A percentile compares a stretch with the other conserved stretches of the same genome.
phyloP scores from a whole-genome alignment of 2,888 invertebrate species.

The Leptopilina myrica region DNA sequence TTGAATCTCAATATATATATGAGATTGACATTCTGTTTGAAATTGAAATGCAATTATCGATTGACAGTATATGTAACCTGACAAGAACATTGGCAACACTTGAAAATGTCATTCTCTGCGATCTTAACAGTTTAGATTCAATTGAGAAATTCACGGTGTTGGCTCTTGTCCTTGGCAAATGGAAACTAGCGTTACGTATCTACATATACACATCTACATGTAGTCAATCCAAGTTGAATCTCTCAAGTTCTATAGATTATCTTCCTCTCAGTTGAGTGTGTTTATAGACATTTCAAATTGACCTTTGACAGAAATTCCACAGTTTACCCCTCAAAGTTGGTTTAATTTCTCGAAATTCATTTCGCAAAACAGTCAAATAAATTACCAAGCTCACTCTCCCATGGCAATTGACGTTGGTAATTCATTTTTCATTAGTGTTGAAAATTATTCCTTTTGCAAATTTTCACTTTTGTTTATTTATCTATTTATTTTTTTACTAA shows the following conservation, averaged over 20 bases:
- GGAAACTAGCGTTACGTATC: constrained; percentile 22
- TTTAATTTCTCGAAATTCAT: background rate
- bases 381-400: too few relatives aligned
- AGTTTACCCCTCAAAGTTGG: background rate
- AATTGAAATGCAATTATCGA: background rate
- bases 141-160: constrained; percentile 10
- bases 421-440: background rate
- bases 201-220: too few relatives aligned
- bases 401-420: background rate
- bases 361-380: background rate
- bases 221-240: constrained; percentile 8
- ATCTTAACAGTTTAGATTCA: constrained; percentile 12
- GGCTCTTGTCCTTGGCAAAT: constrained; percentile 15
- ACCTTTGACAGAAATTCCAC: background rate
- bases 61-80: background rate
- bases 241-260: constrained; percentile 8
- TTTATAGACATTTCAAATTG: constrained; percentile 7
- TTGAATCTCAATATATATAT: too few relatives aligned
- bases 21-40: background rate
- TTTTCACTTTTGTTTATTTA: too few relatives aligned
- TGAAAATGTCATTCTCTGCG: constrained; percentile 17
- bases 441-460: too few relatives aligned
- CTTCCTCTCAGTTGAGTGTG: constrained; percentile 2
- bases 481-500: too few relatives aligned
- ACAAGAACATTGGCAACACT: constrained; percentile 7